Evolutionary conservation across 2,113 vertebrate species (phyloP), one percentile per base, ranked within the genome.

Genomic region (Glaucidium brasilianum): DNA sequence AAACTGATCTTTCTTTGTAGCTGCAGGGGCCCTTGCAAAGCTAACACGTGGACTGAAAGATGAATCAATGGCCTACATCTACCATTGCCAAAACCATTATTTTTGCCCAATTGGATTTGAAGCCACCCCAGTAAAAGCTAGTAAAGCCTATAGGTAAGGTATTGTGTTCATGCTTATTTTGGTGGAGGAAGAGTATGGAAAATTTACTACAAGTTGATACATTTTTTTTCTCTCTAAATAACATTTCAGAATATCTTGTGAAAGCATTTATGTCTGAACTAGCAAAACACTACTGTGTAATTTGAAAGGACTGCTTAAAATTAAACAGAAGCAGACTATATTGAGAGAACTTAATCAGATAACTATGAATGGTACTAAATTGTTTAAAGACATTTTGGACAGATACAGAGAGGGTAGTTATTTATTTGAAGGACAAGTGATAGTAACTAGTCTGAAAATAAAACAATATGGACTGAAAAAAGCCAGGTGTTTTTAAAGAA

Each of bases 71-170:
- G 99, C 99, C 89, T 99, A 99, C 88, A 99, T 99, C 95, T 99
- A 99, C 96, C 99, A 99, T 98, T 99, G 99, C 97, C 99, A 99
- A 98, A 99, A 99, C 97, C 99, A 99, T 98, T 99, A 99, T 97
- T 99, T 99, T 98, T 99, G 99, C 91, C 99, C 99, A 25, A 98
- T 99, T 97, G 99, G 99, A 93, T 99, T 99, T 88, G 99, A 99
- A 97, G 99, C 99, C 41, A 99, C 99, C 3, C 99, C 99, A 30
- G 96, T 99, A 69, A 99, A 99, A 98, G 99, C 99, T 49, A 98
- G 98, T 59, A 99, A 99, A 96, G 99, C 99, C 5, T 99, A 99
- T 85, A 98, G 99, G 99, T 99, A 98, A 98, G 98, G 27, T 75
- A n/a, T 15, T 73, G 37, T 62, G 5, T 19, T 84, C 79, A 39